Conservation (phyloP, 2,888 invertebrate species). For the Apamea monoglypha region DNA sequence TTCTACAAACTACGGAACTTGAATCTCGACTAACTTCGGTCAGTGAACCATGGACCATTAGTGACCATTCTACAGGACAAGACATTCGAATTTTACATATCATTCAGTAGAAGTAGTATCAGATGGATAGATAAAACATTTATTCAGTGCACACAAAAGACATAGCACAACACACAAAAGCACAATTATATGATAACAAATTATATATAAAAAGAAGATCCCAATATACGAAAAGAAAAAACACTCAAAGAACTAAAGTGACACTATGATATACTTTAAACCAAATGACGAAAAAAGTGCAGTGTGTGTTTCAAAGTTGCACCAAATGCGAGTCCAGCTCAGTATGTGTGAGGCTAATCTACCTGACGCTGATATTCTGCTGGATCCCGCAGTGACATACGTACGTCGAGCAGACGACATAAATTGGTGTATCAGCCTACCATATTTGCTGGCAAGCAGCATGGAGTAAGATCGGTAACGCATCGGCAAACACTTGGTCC, state of each 20-base stretch:
- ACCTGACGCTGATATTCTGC: not conserved
- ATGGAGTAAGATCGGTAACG: not conserved
- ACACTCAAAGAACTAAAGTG: too few relatives aligned
- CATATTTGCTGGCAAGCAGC: not conserved
- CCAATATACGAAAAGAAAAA: too few relatives aligned
- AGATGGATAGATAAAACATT: not conserved
- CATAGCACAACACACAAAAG: not conserved
- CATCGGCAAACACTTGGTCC: not conserved
- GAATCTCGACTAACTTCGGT: conserved; percentile 40
- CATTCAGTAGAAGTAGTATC: not conserved
- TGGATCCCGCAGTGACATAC: not conserved
- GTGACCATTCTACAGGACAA: not conserved
- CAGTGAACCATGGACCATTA: conserved; percentile 5
- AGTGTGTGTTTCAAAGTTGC: not conserved
- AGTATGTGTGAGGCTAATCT: not conserved
- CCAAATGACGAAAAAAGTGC: not conserved
- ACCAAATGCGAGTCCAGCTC: not conserved
- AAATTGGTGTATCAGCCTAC: not conserved
- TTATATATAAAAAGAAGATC: not conserved
- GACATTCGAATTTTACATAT: conserved; percentile 1
- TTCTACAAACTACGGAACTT: conserved; percentile 32
- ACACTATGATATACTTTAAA: too few relatives aligned
- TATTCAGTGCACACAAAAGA: not conserved
- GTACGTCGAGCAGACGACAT: not conserved
- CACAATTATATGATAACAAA: not conserved